Base-by-base conservation (phyloP, 2,113 vertebrate species). In the Typhlomys cinereus region DNA sequence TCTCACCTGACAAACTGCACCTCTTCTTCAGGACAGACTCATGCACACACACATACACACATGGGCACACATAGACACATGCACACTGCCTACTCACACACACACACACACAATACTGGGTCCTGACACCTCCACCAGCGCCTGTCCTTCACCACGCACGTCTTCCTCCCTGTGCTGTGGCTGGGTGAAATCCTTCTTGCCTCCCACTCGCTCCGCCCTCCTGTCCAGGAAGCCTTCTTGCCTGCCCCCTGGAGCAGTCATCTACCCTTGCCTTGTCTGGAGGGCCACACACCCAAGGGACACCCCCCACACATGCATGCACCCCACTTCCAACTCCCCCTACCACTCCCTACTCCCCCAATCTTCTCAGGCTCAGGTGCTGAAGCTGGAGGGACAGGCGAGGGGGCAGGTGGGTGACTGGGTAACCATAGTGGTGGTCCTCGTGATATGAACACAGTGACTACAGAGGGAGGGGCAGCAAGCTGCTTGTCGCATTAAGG, bases 71-170 rank as follows among this genome's bases (percentile, higher is more conserved):
- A 17, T 20, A 57, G 4, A 57, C 5, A 18, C 27, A 7, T 29
- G 12, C 50, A 13, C 29, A 5, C 41, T 2, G 1, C 11, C 4
- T 13, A 25, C 59, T 10, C 20, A n/a, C 31, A 18, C 3, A 20
- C 69, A 61, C 36, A n/a, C 48, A 70, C 29, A 14, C 36, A 25
- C 36, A 14, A 25, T 10, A 44, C 31, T 9, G 18, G 23, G 25
- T 69, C 34, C 81, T 14, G 34, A 78, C 34, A 4, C 61, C 29
- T 25, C 8, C 8, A 34, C 34, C 64, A n/a, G 36, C 39, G 25
- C 41, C 29, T 3, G 18, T 23, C 8, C 50, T 85, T 57, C 41
- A 5, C 7, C 39, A 17, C 31, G 39, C 39, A 36, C 34, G 23
- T 50, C 7, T 31, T 76, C 61, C 50, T 54, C 29, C 39, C 71